Evolutionary conservation across 2,888 invertebrate species (phyloP).

Genomic region (Hymenopus coronatus): DNA sequence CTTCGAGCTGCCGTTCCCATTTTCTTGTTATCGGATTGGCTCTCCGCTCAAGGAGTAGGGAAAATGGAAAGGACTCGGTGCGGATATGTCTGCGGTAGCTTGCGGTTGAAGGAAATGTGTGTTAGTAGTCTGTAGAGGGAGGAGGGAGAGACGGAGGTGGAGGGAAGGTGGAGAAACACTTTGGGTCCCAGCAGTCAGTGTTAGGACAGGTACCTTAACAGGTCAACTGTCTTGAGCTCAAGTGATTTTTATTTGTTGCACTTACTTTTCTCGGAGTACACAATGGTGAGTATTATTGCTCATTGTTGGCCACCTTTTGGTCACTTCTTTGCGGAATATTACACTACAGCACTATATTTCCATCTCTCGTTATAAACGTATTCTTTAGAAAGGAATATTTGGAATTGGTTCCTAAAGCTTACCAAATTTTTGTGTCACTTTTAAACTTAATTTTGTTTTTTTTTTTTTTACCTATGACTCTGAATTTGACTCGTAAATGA

Average conservation of each 20-base stretch:
- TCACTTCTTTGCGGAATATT: no score
- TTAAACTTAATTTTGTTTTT: no score
- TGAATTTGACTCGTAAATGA: no score
- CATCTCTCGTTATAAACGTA: no score
- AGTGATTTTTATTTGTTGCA: not conserved
- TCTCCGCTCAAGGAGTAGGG: not conserved
- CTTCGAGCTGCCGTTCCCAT: not conserved
- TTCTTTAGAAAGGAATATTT: no score
- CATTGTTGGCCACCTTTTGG: no score
- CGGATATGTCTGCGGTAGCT: not conserved
- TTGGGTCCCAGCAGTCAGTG: not conserved
- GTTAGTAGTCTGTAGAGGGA: slow-evolving; percentile 11
- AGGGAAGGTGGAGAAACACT: not conserved
- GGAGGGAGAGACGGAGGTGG: not conserved
- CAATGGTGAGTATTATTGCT: not conserved
- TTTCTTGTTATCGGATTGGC: not conserved
- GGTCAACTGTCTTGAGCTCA: not conserved
- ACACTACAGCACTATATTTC: no score
- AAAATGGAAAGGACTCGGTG: not conserved
- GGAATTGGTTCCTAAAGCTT: no score
- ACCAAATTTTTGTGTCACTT: no score
- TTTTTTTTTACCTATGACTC: no score
- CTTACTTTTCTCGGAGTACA: not conserved
- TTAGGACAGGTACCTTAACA: not conserved
- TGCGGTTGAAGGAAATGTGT: slow-evolving; percentile 8